Conservation (phyloP, 2,113 vertebrate genomes). For the Centropus unirufus region DNA sequence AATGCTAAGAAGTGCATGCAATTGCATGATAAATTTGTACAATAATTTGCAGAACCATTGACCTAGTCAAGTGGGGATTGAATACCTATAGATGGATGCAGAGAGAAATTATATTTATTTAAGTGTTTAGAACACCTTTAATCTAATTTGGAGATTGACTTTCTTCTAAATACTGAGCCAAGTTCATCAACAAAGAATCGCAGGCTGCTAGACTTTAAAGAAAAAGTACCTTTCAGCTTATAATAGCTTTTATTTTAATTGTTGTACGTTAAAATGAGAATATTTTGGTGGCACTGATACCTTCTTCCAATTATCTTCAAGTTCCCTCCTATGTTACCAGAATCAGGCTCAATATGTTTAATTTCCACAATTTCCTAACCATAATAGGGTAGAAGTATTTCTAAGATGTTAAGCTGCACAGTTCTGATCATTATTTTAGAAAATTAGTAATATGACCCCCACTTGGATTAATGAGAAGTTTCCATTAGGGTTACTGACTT, state of each 20-base stretch:
- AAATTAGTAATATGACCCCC: neutral
- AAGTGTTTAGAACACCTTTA: neutral
- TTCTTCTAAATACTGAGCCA: neutral
- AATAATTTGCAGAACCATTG: neutral
- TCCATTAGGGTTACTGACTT: neutral
- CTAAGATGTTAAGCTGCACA: neutral
- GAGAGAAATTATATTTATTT: neutral
- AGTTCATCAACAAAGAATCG: neutral
- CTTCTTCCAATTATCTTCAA: neutral
- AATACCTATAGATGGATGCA: neutral
- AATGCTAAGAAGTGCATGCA: neutral
- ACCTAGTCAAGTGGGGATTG: neutral
- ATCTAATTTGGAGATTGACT: neutral
- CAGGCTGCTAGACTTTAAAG: neutral
- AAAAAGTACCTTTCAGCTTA: neutral
- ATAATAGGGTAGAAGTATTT: neutral
- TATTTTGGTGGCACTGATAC: neutral
- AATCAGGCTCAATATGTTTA: neutral
- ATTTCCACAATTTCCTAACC: neutral
- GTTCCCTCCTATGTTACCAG: neutral
- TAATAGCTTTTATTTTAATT: neutral
- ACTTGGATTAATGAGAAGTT: neutral
- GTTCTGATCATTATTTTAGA: neutral
- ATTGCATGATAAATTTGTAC: neutral
- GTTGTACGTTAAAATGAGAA: neutral